These are phyloP conservation scores for Campaea margaritaria DNA, from an alignment of 2,888 invertebrate genomes.

Conservation along the genomic window DNA sequence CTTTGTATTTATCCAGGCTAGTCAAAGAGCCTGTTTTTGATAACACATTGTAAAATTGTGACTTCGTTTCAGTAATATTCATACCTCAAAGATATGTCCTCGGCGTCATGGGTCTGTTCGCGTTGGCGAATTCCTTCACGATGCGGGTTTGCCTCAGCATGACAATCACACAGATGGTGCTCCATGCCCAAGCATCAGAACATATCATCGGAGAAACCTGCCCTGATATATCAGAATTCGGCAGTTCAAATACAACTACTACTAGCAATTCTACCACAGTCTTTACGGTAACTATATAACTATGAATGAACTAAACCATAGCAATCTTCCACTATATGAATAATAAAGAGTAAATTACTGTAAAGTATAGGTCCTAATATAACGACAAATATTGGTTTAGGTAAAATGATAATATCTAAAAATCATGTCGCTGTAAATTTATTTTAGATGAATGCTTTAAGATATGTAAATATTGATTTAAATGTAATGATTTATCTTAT, in stretches of 20 bases:
- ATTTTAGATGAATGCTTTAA: no score
- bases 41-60: not conserved
- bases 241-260: constrained; percentile 33
- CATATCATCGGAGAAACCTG: constrained; percentile 82
- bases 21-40: not conserved
- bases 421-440: no score
- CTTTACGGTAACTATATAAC: constrained; percentile 26
- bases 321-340: no score
- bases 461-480: no score
- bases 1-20: not conserved
- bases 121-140: constrained; percentile 89
- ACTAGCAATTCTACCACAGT: constrained; percentile 40
- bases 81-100: constrained; percentile 89
- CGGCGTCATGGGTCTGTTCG: constrained; percentile 88
- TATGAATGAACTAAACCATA: not conserved
- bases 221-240: constrained; percentile 56
- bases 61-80: constrained; percentile 77
- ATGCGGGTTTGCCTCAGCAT: constrained; percentile 90
- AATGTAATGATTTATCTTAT: no score
- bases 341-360: no score
- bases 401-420: no score
- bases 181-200: constrained; percentile 56
- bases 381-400: no score
- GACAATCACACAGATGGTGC: constrained; percentile 89
- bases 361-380: no score